Evolutionary conservation across 2,113 vertebrate species (phyloP), one percentile per base, ranked within the genome.

Genomic region (Mus pahari): DNA sequence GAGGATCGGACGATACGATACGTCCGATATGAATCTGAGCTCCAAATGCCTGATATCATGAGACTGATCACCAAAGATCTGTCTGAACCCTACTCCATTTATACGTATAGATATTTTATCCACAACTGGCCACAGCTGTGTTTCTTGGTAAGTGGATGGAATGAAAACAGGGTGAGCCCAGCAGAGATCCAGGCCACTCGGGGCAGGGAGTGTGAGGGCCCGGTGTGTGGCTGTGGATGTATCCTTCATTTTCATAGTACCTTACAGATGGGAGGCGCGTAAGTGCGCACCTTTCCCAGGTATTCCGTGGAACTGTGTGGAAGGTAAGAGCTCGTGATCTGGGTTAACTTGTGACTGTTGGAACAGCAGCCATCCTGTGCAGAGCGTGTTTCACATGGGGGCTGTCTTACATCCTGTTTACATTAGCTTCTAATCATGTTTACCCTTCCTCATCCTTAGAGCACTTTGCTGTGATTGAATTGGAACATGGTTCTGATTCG

Each of bases 101-200:
- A 99, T 98, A 99, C 99, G 83, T 99, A 99, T 99, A 99, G 99
- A 99, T 99, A 99, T 99, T 99, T 99, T 99, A 99, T 99, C 98
- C 99, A 99, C 99, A 99, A 99, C 99, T 99, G 99, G 99, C 99
- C 99, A 95, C 99, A 99, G 99, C 99, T 99, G 98, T 99, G 99
- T 99, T 99, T 99, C 98, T 99, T 99, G 99, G 99, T 99, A 99
- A 99, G 99, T 99, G 97, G 96, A 14, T 16, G 88, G 87, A 74
- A 91, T 94, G 92, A 50, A 92, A 93, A 86, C 71, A 83, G 96
- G 97, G 97, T 96, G 96, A 94, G 68, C 94, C 62, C 94, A 22
- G 88, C 95, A 7, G 93, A 90, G 96, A 78, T 22, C 87, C 88
- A 71, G 97, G 82, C 95, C 77, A 16, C 31, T 70, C 53, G 20